Evolutionary conservation across 2,888 invertebrate species (phyloP).

Genomic region (Hirtodrosophila trivittata): DNA sequence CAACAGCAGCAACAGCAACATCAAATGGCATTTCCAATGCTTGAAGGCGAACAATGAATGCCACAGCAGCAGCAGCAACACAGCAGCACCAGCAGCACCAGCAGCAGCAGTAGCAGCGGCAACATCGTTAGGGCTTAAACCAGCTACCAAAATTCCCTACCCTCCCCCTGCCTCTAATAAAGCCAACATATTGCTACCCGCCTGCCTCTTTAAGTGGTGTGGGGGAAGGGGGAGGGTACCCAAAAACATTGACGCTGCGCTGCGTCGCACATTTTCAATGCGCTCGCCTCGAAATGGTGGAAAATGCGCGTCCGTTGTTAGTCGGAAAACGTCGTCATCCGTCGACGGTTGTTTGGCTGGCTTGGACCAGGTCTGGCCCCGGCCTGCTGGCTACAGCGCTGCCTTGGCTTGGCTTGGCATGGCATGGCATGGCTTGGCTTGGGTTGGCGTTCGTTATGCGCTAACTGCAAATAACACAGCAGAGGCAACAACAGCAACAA

Average conservation of each 20-base stretch:
- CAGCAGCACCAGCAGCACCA: slow-evolving; percentile 26
- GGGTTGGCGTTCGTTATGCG: slow-evolving; percentile 57
- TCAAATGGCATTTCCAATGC: slow-evolving; percentile 72
- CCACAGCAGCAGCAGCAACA: slow-evolving; percentile 54
- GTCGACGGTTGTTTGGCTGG: slow-evolving; percentile 77
- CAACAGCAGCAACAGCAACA: slow-evolving; percentile 44
- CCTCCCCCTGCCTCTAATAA: slow-evolving; percentile 1
- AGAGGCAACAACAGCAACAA: slow-evolving; percentile 29
- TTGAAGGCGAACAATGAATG: slow-evolving; percentile 79
- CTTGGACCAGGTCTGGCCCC: slow-evolving; percentile 56
- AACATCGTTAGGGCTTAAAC: slow-evolving; percentile 78
- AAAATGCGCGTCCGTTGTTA: slow-evolving; percentile 80
- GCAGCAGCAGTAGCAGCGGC: slow-evolving; percentile 45
- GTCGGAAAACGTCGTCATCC: slow-evolving; percentile 81
- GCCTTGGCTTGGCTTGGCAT: slow-evolving; percentile 49
- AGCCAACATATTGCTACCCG: slow-evolving; percentile 19
- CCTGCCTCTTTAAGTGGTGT: neutral
- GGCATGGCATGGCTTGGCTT: slow-evolving; percentile 40
- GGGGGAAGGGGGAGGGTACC: slow-evolving; percentile 5
- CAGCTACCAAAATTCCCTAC: slow-evolving; percentile 37
- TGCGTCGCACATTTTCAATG: slow-evolving; percentile 79
- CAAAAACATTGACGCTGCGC: slow-evolving; percentile 61
- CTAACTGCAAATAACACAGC: slow-evolving; percentile 55
- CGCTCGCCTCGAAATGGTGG: slow-evolving; percentile 78
- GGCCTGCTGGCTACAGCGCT: slow-evolving; percentile 43